These are phyloP conservation scores for Dasyprocta punctata DNA, from an alignment of 2,113 vertebrate genomes.

Conservation along the genomic window DNA sequence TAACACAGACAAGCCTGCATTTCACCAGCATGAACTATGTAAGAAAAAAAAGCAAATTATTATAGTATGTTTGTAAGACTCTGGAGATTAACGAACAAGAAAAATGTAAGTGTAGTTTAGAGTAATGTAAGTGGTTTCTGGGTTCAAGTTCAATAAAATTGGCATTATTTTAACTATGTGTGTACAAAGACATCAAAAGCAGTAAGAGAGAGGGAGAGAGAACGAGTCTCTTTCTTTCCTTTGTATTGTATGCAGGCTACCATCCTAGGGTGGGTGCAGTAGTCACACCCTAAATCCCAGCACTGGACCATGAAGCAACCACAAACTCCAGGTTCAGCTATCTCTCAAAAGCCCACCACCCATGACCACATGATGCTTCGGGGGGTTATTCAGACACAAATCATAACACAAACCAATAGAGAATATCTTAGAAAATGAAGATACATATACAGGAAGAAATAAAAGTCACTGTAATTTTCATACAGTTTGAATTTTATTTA, in stretches of 20 bases:
- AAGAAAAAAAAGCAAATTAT: slow-evolving; percentile 48
- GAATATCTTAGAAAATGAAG: background rate
- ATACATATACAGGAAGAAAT: background rate
- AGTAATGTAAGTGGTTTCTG: background rate
- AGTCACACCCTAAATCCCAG: background rate
- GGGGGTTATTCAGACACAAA: background rate
- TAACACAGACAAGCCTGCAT: slow-evolving; percentile 11
- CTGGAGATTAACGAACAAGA: background rate
- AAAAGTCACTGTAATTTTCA: background rate
- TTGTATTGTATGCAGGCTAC: background rate
- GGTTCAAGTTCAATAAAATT: slow-evolving; percentile 15
- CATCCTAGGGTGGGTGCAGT: background rate
- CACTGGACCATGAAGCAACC: background rate
- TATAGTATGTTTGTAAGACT: background rate
- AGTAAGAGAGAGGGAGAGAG: background rate
- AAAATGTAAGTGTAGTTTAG: background rate
- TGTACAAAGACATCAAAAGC: background rate
- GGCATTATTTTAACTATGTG: background rate
- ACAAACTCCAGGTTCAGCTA: background rate
- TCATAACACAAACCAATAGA: background rate
- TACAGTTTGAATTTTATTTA: background rate
- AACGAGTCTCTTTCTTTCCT: background rate
- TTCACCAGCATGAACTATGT: background rate
- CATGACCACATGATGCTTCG: background rate
- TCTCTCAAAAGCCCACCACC: background rate